phyloP scores from a whole-genome alignment of 1,140 invertebrate species.

The Pectinophora gossypiella region DNA sequence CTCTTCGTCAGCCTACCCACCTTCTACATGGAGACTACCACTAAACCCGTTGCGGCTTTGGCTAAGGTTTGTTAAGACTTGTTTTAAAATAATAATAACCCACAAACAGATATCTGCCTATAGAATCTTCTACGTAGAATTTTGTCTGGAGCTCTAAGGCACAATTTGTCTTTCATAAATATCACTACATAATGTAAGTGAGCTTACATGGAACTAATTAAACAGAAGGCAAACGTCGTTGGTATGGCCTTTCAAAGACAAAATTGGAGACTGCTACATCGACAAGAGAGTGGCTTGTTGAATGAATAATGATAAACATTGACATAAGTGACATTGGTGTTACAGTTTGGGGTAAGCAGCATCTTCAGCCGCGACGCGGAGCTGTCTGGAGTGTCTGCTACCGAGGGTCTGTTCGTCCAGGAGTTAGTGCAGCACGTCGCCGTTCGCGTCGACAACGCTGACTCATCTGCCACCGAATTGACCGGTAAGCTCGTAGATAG shows the following conservation, averaged over 20 bases:
- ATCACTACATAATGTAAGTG: too few relatives aligned
- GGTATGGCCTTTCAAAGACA: too few relatives aligned
- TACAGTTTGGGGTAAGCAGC: slow-evolving; percentile 75
- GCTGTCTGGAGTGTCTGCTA: slow-evolving; percentile 74
- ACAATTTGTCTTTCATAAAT: too few relatives aligned
- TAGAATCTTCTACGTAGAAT: too few relatives aligned
- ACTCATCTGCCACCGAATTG: slow-evolving; percentile 39
- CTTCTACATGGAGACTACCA: slow-evolving; percentile 71
- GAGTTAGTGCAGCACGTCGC: slow-evolving; percentile 79
- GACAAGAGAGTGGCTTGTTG: too few relatives aligned
- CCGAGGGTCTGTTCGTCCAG: slow-evolving; percentile 76
- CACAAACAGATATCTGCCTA: too few relatives aligned
- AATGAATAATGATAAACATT: too few relatives aligned
- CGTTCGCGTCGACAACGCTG: slow-evolving; percentile 75
- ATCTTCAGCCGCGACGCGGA: slow-evolving; percentile 77
- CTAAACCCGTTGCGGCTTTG: slow-evolving; percentile 68
- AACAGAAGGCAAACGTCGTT: too few relatives aligned
- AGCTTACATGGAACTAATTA: too few relatives aligned
- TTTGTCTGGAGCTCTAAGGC: too few relatives aligned
- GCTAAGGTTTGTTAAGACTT: slow-evolving; percentile 53
- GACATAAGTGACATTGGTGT: too few relatives aligned
- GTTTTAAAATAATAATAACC: background rate
- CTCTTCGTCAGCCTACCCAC: slow-evolving; percentile 60
- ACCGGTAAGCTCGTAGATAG: slow-evolving; percentile 32
- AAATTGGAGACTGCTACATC: too few relatives aligned